Percentiles rank a stretch among this genome's conserved stretches.
Conservation (phyloP, 2,888 invertebrate species). For the Xestobium rufovillosum region DNA sequence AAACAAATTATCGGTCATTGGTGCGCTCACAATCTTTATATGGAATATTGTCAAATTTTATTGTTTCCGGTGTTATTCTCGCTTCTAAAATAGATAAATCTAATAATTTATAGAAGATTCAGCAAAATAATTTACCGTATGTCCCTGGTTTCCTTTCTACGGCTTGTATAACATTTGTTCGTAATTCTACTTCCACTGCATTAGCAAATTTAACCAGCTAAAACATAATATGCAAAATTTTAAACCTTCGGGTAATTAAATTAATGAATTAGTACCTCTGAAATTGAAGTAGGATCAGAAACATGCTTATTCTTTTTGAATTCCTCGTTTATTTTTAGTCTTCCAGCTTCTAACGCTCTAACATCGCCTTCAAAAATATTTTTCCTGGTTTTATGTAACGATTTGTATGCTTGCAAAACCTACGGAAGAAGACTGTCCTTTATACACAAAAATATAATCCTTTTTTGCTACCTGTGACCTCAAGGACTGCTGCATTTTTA, state of each 20-base stretch:
- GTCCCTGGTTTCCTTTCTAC: constrained; percentile 57
- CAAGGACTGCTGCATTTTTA: too few species aligned
- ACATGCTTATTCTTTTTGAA: constrained; percentile 61
- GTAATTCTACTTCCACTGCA: constrained; percentile 63
- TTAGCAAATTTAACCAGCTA: constrained; percentile 61
- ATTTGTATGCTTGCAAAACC: constrained; percentile 65
- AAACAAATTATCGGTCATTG: too few species aligned
- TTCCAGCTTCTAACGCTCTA: constrained; percentile 53
- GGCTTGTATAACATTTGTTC: constrained; percentile 67
- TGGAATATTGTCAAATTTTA: constrained; percentile 54
- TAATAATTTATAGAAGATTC: background rate
- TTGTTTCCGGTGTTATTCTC: constrained; percentile 53
- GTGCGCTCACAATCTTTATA: too few species aligned
- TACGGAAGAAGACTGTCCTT: constrained; percentile 35
- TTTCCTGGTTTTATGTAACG: constrained; percentile 61
- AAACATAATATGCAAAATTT: constrained; percentile 26
- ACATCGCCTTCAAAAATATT: constrained; percentile 61
- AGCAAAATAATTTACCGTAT: constrained; percentile 49
- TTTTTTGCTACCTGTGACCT: constrained; percentile 27
- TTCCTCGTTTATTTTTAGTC: constrained; percentile 68
- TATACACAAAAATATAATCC: constrained; percentile 18
- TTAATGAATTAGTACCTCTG: constrained; percentile 47
- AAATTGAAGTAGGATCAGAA: constrained; percentile 51
- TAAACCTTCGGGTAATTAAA: constrained; percentile 19
- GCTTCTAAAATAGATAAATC: constrained; percentile 48